Evolutionary conservation across 1,140 invertebrate species (phyloP).

Genomic region (Pomacea maculata): DNA sequence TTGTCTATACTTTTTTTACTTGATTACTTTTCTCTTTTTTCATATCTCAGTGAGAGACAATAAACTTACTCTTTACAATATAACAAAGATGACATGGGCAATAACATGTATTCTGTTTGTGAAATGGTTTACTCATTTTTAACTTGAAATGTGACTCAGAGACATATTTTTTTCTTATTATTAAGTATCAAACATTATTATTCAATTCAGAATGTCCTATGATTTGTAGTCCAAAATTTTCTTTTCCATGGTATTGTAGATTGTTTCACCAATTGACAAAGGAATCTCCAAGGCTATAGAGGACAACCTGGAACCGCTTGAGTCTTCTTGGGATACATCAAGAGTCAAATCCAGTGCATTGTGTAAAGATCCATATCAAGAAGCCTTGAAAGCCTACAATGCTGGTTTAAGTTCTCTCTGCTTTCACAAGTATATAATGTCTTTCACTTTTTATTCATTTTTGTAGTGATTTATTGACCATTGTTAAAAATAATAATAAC

Average conservation of each 20-base stretch:
- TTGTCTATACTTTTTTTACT: background rate
- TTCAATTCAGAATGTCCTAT: background rate
- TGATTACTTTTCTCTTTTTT: too few relatives aligned
- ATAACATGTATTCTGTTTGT: too few relatives aligned
- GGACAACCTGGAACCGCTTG: constrained; percentile 78
- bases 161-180: too few relatives aligned
- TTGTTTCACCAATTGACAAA: constrained; percentile 91
- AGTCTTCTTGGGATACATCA: constrained; percentile 75
- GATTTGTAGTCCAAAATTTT: constrained; percentile 7
- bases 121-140: too few relatives aligned
- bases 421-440: constrained; percentile 44
- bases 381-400: constrained; percentile 76
- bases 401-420: constrained; percentile 66
- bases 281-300: constrained; percentile 84
- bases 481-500: too few relatives aligned
- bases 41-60: too few relatives aligned
- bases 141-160: too few relatives aligned
- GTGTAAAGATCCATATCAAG: constrained; percentile 67
- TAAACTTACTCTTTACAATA: too few relatives aligned
- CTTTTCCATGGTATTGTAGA: constrained; percentile 69
- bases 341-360: constrained; percentile 53
- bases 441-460: too few relatives aligned
- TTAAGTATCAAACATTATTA: too few relatives aligned
- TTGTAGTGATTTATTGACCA: too few relatives aligned
- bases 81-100: too few relatives aligned